phyloP scores from a whole-genome alignment of 2,113 vertebrate species.

The Plecturocebus donacophilus region DNA sequence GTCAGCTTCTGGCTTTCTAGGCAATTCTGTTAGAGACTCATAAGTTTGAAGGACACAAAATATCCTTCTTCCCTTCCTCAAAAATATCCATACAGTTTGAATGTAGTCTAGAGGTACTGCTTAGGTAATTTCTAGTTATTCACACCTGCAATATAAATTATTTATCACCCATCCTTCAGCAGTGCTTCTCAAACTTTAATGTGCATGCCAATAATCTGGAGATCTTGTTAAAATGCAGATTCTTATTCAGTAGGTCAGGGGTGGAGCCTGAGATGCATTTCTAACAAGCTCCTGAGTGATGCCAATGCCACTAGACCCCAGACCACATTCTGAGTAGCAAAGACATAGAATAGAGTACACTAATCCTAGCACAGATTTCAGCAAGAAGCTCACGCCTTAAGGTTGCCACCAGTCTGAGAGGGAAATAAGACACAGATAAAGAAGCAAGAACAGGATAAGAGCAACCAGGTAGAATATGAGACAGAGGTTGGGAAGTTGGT shows the following conservation, averaged over 20 bases:
- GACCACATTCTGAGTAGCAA: neutral
- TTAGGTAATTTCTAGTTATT: neutral
- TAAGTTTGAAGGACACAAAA: slow-evolving; percentile 20
- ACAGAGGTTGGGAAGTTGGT: neutral
- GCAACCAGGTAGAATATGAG: neutral
- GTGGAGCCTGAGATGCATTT: slow-evolving; percentile 8
- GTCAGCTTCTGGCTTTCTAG: neutral
- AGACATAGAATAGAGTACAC: neutral
- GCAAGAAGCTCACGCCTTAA: neutral
- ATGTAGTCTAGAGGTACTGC: neutral
- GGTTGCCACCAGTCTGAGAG: neutral
- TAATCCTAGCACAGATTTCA: neutral
- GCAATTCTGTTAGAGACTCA: neutral
- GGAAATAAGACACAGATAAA: neutral
- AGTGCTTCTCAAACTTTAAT: neutral
- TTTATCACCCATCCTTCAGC: neutral
- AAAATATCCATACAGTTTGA: neutral
- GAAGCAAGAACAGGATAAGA: neutral
- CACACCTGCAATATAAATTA: slow-evolving; percentile 43
- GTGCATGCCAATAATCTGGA: neutral
- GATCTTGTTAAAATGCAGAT: slow-evolving; percentile 11
- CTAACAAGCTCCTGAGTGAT: neutral
- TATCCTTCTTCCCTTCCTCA: neutral
- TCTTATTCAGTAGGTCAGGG: neutral
- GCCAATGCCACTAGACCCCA: neutral